These are phyloP conservation scores for Pantherophis vulpinus DNA, from an alignment of 2,797 vertebrate genomes.

Conservation along the genomic window DNA sequence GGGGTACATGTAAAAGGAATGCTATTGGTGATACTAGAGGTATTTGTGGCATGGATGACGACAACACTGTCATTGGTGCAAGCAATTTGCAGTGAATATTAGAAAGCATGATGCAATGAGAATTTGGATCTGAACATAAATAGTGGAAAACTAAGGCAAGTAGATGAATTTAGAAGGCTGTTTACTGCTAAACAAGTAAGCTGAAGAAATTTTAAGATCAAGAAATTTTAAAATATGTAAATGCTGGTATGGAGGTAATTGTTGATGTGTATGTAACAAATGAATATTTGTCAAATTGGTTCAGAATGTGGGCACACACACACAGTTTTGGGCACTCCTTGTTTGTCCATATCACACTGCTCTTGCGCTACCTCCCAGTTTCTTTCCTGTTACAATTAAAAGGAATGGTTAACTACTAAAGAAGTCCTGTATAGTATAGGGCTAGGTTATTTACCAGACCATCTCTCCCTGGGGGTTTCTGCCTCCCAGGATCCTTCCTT, in stretches of 20 bases:
- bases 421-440: not conserved
- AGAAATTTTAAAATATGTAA: no score
- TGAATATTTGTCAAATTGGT: not conserved
- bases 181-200: not conserved
- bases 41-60: not conserved
- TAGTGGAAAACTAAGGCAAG: not conserved
- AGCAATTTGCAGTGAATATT: not conserved
- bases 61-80: not conserved
- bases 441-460: not conserved
- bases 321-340: not conserved
- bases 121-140: not conserved
- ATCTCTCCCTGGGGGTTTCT: not conserved
- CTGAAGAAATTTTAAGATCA: not conserved
- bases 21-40: not conserved
- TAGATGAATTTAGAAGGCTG: not conserved
- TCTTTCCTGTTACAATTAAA: not conserved
- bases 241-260: not conserved
- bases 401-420: not conserved
- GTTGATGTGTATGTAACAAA: not conserved
- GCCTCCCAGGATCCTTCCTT: not conserved
- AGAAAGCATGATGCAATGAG: not conserved
- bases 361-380: not conserved
- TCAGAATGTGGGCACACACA: not conserved
- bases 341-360: not conserved
- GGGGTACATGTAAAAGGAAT: not conserved